These are phyloP conservation scores for Lepidothrix coronata DNA, from an alignment of 2,113 vertebrate species.

Conservation along the genomic window DNA sequence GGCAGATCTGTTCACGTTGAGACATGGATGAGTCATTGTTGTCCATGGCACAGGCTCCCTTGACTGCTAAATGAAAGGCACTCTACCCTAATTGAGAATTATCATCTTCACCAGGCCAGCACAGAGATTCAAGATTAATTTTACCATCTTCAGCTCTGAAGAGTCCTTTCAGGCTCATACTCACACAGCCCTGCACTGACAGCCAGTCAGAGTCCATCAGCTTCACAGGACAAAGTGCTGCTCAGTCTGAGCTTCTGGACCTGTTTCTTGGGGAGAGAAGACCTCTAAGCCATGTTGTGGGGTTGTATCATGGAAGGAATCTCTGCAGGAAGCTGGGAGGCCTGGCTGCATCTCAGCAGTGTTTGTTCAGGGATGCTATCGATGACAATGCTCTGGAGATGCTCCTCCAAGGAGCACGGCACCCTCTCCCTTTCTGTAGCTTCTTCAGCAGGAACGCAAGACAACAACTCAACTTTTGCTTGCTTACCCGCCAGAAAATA, in stretches of 20 bases:
- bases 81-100: neutral
- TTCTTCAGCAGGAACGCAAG: neutral
- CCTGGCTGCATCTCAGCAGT: neutral
- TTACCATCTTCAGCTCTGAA: neutral
- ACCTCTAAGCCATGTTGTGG: neutral
- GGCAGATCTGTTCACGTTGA: accelerated
- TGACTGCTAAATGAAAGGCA: neutral
- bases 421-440: accelerated
- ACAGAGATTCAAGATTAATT: neutral
- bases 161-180: neutral
- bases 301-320: neutral
- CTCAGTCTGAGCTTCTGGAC: neutral
- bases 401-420: neutral
- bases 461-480: neutral
- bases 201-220: neutral
- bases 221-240: neutral
- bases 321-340: neutral
- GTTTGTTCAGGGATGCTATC: neutral
- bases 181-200: neutral
- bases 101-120: neutral
- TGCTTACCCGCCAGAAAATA: neutral
- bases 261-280: neutral
- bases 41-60: neutral
- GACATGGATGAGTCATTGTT: neutral
- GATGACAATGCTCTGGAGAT: neutral